Percentiles rank a stretch among this genome's conserved stretches.
Conservation (phyloP, 92 coral and sea anemone genomes). For the Montipora capitata region DNA sequence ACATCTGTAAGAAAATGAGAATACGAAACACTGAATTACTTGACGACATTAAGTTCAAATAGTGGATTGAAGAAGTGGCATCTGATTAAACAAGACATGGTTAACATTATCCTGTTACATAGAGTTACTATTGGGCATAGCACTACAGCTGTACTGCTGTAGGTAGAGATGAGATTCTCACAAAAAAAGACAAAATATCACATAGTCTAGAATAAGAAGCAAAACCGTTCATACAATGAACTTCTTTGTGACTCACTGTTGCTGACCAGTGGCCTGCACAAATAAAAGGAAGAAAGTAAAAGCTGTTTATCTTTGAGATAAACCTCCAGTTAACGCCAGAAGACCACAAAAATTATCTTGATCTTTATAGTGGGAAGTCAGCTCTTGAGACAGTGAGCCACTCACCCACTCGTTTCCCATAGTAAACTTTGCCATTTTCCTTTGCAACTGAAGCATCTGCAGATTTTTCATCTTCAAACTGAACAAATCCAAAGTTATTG, state of each 20-base stretch:
- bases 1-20: conserved; percentile 80
- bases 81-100: too few species aligned
- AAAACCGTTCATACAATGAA: background rate
- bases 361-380: background rate
- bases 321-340: background rate
- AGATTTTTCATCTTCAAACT: conserved; percentile 87
- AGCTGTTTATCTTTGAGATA: background rate
- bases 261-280: background rate
- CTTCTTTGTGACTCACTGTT: too few species aligned
- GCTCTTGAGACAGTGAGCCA: conserved; percentile 36
- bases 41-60: background rate
- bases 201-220: background rate
- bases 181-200: too few species aligned
- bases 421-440: conserved; percentile 83
- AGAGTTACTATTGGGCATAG: too few species aligned
- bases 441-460: conserved; percentile 95
- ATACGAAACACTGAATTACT: background rate
- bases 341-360: background rate
- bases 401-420: conserved; percentile 95
- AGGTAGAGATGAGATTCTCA: too few species aligned
- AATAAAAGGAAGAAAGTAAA: background rate
- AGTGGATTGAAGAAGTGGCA: background rate
- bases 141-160: too few species aligned
- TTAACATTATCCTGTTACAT: too few species aligned
- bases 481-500: conserved; percentile 95